These are phyloP conservation scores for Tetanocera ferruginea DNA, from an alignment of 2,888 invertebrate genomes.

Conservation along the genomic window DNA sequence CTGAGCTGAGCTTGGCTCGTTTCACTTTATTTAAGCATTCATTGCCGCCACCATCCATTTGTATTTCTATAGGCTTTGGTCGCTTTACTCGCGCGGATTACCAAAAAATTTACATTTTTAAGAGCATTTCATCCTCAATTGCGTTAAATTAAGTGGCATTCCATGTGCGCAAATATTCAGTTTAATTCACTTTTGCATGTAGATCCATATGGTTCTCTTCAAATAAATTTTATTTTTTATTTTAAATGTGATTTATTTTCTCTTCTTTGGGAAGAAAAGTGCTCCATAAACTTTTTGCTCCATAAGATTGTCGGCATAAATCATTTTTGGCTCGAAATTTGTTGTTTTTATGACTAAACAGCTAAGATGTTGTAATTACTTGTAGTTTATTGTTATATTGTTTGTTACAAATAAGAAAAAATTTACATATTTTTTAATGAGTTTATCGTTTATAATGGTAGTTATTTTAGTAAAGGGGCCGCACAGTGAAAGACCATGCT, in stretches of 20 bases:
- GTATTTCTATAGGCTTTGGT: not conserved
- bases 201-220: not conserved
- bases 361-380: not conserved
- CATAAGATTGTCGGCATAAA: not conserved
- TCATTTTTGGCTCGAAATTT: not conserved
- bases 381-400: not conserved
- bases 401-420: too few relatives aligned
- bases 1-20: not conserved
- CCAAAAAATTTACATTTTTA: constrained; percentile 37
- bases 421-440: too few relatives aligned
- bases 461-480: too few relatives aligned
- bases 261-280: not conserved
- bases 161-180: not conserved
- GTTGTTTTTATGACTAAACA: not conserved
- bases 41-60: not conserved
- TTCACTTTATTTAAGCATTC: not conserved
- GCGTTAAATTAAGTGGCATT: constrained; percentile 2
- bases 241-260: not conserved
- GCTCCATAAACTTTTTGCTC: not conserved
- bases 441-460: too few relatives aligned
- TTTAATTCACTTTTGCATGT: not conserved
- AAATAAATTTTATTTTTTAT: too few relatives aligned
- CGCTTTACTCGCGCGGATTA: constrained; percentile 14
- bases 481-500: too few relatives aligned
- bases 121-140: constrained; percentile 17